Evolutionary conservation across 2,797 vertebrate genomes (phyloP), one percentile per base, ranked within the genome.

Genomic region (Heteromormyrus szaboi): DNA sequence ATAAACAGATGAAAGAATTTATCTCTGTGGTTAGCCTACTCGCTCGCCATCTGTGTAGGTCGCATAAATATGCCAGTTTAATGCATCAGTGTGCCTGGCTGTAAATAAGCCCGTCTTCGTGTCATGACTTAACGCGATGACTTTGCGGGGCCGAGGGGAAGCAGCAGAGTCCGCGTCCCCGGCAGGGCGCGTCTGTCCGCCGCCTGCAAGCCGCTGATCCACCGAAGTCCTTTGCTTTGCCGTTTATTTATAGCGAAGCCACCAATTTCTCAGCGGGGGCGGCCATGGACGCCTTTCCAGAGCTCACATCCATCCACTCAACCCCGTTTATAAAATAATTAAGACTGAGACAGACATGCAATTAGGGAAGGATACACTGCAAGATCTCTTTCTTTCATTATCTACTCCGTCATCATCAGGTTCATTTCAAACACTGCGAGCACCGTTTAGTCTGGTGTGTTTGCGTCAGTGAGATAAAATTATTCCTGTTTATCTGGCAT

Each of bases 1-100:
- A 76, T 76, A 76, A 76, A 76, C 72, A 44, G 72, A 79, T 79
- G 33, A 79, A 79, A 79, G 72, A 79, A 79, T 79, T 79, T 79
- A 44, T 79, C 72, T 44, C 14, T 79, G 72, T 41, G 37, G 72
- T 79, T 79, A 79, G 37, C 37, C 37, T 41, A 3, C 72, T 79
- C 33, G 41, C 33, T 44, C 37, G 72, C 72, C 72, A 79, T 79
- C 72, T 79, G 72, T 41, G 37, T 79, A 37, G 72, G 72, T 44
- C n/a, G 72, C 72, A 44, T 79, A 41, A 44, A 79, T 79, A 44
- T 79, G 72, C 72, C 72, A 44, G 25, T 79, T 44, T 41, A 41
- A 41, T 41, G 72, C 72, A 79, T 79, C 37, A 79, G 37, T 41
- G 72, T 79, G 72, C 33, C 37, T 41, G 37, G 72, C 37, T 79